A percentile compares a stretch with the other conserved stretches of the same genome.
phyloP scores from a whole-genome alignment of 2,113 vertebrate genomes.

The Oenanthe melanoleuca region DNA sequence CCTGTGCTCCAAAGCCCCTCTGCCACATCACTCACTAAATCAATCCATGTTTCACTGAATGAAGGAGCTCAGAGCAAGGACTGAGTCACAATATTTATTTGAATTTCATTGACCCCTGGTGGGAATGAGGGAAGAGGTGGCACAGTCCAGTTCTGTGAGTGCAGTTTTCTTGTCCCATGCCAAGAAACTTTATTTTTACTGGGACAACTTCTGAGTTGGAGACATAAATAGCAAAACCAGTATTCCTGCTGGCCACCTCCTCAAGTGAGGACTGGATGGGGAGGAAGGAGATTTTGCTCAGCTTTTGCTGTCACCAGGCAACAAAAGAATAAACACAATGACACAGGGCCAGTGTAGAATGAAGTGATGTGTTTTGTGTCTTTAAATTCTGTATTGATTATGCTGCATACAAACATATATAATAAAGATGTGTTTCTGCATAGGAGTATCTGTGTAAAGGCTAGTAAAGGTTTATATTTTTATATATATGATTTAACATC shows the following conservation, averaged over 20 bases:
- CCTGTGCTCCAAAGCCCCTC: not conserved
- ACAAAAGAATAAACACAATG: not conserved
- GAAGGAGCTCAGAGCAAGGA: not conserved
- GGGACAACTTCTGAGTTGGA: not conserved
- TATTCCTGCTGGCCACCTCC: not conserved
- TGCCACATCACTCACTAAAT: constrained; percentile 35
- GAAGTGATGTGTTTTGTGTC: not conserved
- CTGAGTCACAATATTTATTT: constrained; percentile 46
- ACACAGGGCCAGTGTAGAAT: not conserved
- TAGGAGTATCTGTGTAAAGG: not conserved
- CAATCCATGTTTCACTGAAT: constrained; percentile 1
- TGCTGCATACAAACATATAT: not conserved
- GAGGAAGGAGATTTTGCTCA: not conserved
- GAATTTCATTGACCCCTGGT: constrained; percentile 50
- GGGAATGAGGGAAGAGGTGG: constrained; percentile 34
- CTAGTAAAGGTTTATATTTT: not conserved
- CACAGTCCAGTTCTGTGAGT: constrained; percentile 10
- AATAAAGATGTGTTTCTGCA: not conserved
- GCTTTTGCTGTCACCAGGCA: not conserved
- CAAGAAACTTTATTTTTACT: constrained; percentile 45
- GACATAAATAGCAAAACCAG: constrained; percentile 9
- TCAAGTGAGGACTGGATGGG: not conserved
- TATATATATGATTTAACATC: not conserved
- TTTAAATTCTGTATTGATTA: not conserved
- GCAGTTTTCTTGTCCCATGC: not conserved